phyloP scores from a whole-genome alignment of 2,888 invertebrate genomes.

The Sphinx pinastri region DNA sequence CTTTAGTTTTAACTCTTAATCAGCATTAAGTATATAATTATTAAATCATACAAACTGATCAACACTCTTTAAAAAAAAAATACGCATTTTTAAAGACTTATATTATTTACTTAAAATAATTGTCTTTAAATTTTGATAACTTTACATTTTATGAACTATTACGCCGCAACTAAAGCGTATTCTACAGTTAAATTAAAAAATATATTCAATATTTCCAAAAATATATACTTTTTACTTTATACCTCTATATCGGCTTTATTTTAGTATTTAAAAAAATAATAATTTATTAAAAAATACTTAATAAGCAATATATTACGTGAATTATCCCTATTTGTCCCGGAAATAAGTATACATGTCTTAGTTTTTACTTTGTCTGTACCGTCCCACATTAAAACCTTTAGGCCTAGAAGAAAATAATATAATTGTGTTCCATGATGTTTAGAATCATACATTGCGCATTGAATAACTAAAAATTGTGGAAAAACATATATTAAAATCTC shows the following conservation, averaged over 20 bases:
- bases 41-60: not conserved
- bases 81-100: not conserved
- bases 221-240: not conserved
- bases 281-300: not conserved
- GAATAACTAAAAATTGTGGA: not conserved
- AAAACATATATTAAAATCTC: not conserved
- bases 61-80: not conserved
- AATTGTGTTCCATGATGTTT: not conserved
- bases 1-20: not conserved
- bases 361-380: not conserved
- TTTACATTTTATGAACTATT: not conserved
- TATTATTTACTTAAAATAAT: not conserved
- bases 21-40: not conserved
- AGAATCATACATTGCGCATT: not conserved
- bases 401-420: constrained; percentile 17
- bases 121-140: not conserved
- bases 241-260: not conserved
- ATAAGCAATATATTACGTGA: not conserved
- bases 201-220: not conserved
- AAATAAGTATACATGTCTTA: not conserved
- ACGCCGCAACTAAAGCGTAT: not conserved
- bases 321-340: not conserved
- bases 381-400: not conserved
- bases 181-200: not conserved
- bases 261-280: too few species aligned